phyloP scores from a whole-genome alignment of 2,113 vertebrate genomes.

The Antidorcas marsupialis region DNA sequence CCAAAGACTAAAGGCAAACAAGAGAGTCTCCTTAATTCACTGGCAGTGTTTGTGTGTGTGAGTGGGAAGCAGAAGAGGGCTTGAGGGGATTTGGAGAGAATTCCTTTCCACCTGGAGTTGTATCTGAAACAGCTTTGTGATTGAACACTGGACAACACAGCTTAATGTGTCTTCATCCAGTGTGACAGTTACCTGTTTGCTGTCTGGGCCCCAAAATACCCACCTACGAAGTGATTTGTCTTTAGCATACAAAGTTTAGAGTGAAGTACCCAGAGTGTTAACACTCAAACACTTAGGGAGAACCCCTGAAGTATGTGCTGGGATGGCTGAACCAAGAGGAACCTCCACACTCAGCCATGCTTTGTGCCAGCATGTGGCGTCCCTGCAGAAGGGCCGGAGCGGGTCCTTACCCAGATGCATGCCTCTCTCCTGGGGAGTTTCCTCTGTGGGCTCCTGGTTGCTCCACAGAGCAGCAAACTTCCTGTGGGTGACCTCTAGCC shows the following conservation, averaged over 20 bases:
- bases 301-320: background rate
- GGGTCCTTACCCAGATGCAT: background rate
- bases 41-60: background rate
- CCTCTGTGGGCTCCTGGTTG: background rate
- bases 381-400: background rate
- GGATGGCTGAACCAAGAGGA: no score
- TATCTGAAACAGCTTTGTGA: background rate
- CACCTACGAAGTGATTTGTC: background rate
- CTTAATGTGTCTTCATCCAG: background rate
- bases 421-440: background rate
- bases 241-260: background rate
- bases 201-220: background rate
- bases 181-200: background rate
- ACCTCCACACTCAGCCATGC: background rate
- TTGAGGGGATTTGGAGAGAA: background rate
- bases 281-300: background rate
- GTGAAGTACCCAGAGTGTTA: background rate
- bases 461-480: background rate
- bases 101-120: background rate
- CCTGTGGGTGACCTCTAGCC: background rate
- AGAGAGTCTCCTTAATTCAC: background rate
- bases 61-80: rapidly evolving
- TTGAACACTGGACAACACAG: background rate
- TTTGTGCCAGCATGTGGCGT: background rate
- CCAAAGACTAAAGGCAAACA: background rate